Base-by-base conservation (phyloP, 2,888 invertebrate genomes). In the Eupithecia vulgata region DNA sequence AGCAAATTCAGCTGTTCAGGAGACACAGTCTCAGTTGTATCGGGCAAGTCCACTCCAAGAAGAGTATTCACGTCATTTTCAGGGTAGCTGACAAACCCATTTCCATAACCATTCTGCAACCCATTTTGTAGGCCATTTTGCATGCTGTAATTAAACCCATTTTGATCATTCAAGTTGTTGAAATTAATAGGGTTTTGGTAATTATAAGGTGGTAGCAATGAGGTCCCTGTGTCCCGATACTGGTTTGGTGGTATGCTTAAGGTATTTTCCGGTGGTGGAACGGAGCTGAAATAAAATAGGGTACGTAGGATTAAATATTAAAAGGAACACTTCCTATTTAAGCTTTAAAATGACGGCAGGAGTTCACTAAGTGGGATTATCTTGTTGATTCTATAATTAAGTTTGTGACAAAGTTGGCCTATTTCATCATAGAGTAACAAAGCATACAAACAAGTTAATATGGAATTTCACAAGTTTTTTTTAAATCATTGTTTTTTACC, bases 1-100 rank as follows among this genome's bases (percentile, higher is more conserved):
- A 95, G 85, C 64, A 95, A 80, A 78, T 94, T 94, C 0, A 95
- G 81, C 78, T 95, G 94, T 83, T 93, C 94, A 3, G 92, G 92
- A 0, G 93, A 89, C 0, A 93, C 93, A 4, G 91, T 90, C 12
- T 88, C 84, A 1, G 83, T 81, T 0, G 87, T 75, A 17, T 92
- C 92, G 0, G 85, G 78, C 5, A 92, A 79, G n/a, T 93, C 93
- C 4, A 92, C 82, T 10, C 88, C 90, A 0, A 92, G 82, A 37
- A 92, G 81, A 1, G 86, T 76, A 71, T 81, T 88, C 1, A 90
- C 87, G 68, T 94, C 92, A 62, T 87, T 91, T 61, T 93, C 92
- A 5, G 84, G 81, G 71, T 90, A 91, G 77, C 92, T 91, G n/a
- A 86, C 68, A 48, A 61, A 75, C 4, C 75, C 72, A 37, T 84